These are phyloP conservation scores for Elysia crispata DNA, from an alignment of 2,888 invertebrate genomes.

Conservation along the genomic window DNA sequence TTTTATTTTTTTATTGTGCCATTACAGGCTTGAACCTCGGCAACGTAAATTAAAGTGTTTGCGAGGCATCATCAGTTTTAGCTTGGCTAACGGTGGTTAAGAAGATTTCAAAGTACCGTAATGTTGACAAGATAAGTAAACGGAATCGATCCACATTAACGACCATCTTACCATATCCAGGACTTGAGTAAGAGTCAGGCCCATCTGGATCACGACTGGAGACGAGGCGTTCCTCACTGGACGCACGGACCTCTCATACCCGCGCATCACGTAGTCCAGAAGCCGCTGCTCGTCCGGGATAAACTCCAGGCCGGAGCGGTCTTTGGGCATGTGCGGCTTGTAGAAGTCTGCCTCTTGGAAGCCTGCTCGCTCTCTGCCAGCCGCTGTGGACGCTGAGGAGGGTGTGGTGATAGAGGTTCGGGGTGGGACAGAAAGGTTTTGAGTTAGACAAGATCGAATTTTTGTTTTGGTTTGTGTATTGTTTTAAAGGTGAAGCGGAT, in stretches of 20 bases:
- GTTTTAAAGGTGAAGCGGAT: too few species aligned
- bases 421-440: too few species aligned
- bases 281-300: slow-evolving; percentile 77
- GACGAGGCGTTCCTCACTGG: slow-evolving; percentile 79
- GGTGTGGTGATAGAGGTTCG: too few species aligned
- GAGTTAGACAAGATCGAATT: too few species aligned
- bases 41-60: neutral
- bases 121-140: neutral
- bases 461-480: too few species aligned
- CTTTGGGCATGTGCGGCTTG: slow-evolving; percentile 37
- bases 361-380: slow-evolving; percentile 9
- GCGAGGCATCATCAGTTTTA: too few species aligned
- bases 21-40: too few species aligned
- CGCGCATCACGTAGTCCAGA: slow-evolving; percentile 78
- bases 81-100: too few species aligned
- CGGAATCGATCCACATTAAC: slow-evolving; percentile 42
- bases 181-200: slow-evolving; percentile 80
- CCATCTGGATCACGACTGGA: slow-evolving; percentile 79
- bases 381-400: neutral
- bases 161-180: slow-evolving; percentile 79
- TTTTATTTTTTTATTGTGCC: too few species aligned
- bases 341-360: neutral
- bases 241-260: slow-evolving; percentile 80
- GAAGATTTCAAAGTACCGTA: too few species aligned
- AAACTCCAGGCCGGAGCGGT: slow-evolving; percentile 34